Evolutionary conservation across 92 coral and sea anemone species (phyloP).

Genomic region (Siderastrea siderea): DNA sequence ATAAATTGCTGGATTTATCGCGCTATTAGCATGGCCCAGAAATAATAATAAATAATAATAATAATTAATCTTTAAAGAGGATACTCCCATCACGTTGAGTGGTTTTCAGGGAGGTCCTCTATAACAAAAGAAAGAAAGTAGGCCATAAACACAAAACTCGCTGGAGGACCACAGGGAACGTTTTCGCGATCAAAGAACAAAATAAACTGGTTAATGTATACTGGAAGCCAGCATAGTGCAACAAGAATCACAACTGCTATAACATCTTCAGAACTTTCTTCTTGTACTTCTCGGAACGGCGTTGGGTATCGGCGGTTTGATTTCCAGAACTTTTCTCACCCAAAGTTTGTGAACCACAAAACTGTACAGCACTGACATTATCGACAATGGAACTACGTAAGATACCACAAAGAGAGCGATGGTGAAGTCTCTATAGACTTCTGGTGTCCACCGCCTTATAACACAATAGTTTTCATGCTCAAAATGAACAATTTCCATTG

Average conservation of each 20-base stretch:
- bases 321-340: constrained; percentile 90
- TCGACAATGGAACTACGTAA: constrained; percentile 74
- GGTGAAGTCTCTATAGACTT: constrained; percentile 68
- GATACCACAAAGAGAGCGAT: constrained; percentile 72
- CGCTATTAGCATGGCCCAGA: constrained; percentile 84
- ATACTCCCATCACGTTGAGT: too few species aligned
- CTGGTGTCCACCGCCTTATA: constrained; percentile 69
- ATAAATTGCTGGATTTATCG: constrained; percentile 86
- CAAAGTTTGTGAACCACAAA: constrained; percentile 80
- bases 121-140: constrained; percentile 26
- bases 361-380: constrained; percentile 72
- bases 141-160: constrained; percentile 48
- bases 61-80: too few species aligned
- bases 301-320: constrained; percentile 74
- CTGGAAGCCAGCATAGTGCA: constrained; percentile 89
- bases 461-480: constrained; percentile 38
- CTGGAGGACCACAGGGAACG: constrained; percentile 52
- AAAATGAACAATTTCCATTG: constrained; percentile 30
- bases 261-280: constrained; percentile 88
- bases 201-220: constrained; percentile 74
- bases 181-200: constrained; percentile 45
- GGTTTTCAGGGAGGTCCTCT: too few species aligned
- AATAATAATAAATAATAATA: too few species aligned
- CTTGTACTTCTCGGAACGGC: constrained; percentile 75
- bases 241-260: constrained; percentile 80